These are phyloP conservation scores for Aegotheles bennettii DNA, from an alignment of 2,113 vertebrate species.

Conservation along the genomic window DNA sequence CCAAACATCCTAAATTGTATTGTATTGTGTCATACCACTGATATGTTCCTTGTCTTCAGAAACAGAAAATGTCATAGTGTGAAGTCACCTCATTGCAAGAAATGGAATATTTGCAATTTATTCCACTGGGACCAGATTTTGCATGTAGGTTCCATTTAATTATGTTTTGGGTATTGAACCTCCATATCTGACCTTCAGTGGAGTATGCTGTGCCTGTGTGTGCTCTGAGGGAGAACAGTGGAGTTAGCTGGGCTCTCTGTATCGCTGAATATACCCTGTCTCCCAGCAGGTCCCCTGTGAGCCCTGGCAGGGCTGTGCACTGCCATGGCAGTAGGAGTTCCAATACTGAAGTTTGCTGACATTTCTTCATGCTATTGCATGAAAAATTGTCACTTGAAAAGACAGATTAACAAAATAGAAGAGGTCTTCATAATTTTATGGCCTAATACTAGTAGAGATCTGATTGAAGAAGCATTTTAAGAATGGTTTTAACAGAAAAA, in stretches of 20 bases:
- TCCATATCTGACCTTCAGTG: not conserved
- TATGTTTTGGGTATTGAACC: not conserved
- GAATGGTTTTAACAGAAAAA: not conserved
- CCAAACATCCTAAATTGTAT: not conserved
- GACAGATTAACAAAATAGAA: not conserved
- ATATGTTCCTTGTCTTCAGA: not conserved
- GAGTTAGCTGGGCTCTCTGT: not conserved
- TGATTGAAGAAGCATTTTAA: not conserved
- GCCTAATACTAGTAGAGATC: not conserved
- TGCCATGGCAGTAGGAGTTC: not conserved
- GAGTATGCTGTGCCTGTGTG: not conserved
- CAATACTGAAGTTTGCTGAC: not conserved
- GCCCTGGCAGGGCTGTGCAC: not conserved
- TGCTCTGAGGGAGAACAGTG: rapidly evolving
- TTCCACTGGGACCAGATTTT: not conserved
- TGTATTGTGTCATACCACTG: not conserved
- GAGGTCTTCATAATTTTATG: not conserved
- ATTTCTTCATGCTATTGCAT: not conserved
- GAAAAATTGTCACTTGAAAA: not conserved
- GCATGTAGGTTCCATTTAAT: not conserved
- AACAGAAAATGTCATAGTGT: not conserved
- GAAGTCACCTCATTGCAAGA: not conserved
- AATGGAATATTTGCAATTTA: not conserved
- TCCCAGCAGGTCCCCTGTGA: not conserved
- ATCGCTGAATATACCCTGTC: not conserved